Evolutionary conservation across 2,113 vertebrate genomes (phyloP).

Genomic region (Petromus typicus): DNA sequence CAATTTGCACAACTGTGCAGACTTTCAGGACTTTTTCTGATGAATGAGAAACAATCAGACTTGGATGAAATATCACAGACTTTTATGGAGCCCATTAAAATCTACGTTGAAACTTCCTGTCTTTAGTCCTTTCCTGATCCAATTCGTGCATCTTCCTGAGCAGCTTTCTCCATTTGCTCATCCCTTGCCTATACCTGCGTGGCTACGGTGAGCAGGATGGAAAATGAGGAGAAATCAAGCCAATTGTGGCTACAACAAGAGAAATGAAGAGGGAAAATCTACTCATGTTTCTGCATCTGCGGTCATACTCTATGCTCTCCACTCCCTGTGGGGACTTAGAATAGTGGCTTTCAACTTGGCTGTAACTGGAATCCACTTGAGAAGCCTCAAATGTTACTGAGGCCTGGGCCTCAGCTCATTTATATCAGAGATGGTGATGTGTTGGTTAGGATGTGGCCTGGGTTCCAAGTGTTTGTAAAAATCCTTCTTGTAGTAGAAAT

Average conservation of each 20-base stretch:
- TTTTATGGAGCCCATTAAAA: constrained; percentile 64
- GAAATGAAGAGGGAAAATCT: too few relatives aligned
- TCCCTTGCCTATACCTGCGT: neutral
- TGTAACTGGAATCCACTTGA: neutral
- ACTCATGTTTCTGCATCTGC: neutral
- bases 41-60: constrained; percentile 64
- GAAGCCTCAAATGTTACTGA: neutral
- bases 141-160: neutral
- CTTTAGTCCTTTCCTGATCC: neutral
- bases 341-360: neutral
- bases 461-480: neutral
- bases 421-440: neutral
- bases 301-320: neutral
- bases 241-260: neutral
- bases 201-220: neutral
- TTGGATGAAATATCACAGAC: constrained; percentile 62
- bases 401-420: neutral
- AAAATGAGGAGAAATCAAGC: neutral
- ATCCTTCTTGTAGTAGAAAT: neutral
- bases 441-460: neutral
- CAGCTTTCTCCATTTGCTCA: neutral
- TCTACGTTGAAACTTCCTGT: constrained; percentile 13
- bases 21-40: constrained; percentile 71
- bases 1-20: constrained; percentile 67
- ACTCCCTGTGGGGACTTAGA: neutral